Evolutionary conservation across 2,797 vertebrate species (phyloP).

Genomic region (Cheirogaleus major): DNA sequence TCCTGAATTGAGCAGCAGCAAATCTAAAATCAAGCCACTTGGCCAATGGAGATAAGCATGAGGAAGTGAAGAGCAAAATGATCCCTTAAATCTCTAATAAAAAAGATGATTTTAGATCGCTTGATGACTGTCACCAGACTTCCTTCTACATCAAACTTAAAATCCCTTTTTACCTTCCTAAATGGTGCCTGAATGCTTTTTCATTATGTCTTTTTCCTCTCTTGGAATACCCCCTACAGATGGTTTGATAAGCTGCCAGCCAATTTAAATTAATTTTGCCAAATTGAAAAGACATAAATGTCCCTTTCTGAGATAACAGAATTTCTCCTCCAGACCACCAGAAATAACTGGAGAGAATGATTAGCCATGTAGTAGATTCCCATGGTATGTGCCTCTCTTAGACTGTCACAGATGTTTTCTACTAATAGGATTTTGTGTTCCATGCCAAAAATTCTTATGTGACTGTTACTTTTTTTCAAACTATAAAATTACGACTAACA

Average conservation of each 20-base stretch:
- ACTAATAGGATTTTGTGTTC: conserved; percentile 78
- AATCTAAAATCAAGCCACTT: neutral
- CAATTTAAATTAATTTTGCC: conserved; percentile 63
- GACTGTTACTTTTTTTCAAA: conserved; percentile 65
- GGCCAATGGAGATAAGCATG: neutral
- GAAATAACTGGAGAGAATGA: conserved; percentile 48
- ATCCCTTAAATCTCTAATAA: neutral
- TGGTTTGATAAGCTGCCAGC: neutral
- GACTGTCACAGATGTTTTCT: conserved; percentile 35
- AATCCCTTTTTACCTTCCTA: neutral
- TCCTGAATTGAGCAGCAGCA: neutral
- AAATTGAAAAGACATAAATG: conserved; percentile 46
- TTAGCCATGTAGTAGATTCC: neutral
- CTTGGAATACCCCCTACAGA: neutral
- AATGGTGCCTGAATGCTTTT: neutral
- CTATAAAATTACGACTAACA: conserved; percentile 73
- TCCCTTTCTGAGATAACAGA: conserved; percentile 31
- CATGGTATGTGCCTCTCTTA: neutral
- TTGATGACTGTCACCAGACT: neutral
- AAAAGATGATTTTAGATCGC: neutral
- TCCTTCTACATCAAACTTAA: neutral
- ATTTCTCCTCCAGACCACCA: conserved; percentile 33
- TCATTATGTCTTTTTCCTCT: neutral
- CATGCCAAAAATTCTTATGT: conserved; percentile 52
- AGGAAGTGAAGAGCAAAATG: neutral